These are phyloP conservation scores for Hyperoodon ampullatus DNA, from an alignment of 2,113 vertebrate genomes.

Conservation along the genomic window DNA sequence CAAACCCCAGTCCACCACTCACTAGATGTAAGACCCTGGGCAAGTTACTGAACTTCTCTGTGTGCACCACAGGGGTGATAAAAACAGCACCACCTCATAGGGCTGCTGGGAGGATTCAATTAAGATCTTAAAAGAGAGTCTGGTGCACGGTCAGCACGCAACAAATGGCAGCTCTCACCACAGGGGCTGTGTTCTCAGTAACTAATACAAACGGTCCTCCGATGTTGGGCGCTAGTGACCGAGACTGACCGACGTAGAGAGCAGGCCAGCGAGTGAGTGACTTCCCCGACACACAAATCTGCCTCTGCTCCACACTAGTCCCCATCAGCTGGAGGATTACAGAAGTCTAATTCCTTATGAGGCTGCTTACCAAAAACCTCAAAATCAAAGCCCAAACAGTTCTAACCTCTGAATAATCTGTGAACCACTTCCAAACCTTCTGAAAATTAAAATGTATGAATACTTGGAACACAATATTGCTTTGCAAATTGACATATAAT, in stretches of 20 bases:
- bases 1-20: rapidly evolving
- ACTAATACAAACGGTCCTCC: rapidly evolving
- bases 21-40: background rate
- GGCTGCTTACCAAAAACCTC: background rate
- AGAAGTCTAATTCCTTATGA: background rate
- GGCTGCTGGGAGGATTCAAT: background rate
- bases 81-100: rapidly evolving
- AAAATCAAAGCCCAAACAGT: background rate
- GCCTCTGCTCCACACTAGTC: background rate
- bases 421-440: background rate
- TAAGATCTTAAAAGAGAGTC: rapidly evolving
- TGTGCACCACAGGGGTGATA: too few species aligned
- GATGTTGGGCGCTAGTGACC: rapidly evolving
- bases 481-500: rapidly evolving
- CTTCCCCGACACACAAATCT: rapidly evolving
- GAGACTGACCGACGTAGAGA: rapidly evolving
- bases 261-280: rapidly evolving
- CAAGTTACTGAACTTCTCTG: too few species aligned
- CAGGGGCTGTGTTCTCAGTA: rapidly evolving
- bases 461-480: background rate
- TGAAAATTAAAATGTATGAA: background rate
- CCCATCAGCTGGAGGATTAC: rapidly evolving
- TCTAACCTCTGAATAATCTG: background rate
- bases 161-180: rapidly evolving
- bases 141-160: rapidly evolving